Conservation (phyloP, 1,140 invertebrate species). For the Rhyzopertha dominica region DNA sequence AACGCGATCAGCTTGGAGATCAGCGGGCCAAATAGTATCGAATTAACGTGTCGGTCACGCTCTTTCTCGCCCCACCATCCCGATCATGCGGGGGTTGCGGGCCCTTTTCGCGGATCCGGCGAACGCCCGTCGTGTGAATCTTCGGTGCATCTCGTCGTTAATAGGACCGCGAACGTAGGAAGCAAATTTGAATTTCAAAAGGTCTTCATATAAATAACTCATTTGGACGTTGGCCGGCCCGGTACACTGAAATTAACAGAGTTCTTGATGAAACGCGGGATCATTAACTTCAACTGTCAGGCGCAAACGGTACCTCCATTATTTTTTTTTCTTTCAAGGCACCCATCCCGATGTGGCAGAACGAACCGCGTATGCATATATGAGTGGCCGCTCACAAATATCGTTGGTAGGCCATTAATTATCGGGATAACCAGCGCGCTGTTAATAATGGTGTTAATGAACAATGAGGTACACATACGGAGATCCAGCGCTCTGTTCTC, state of each 20-base stretch:
- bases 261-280: conserved; percentile 22
- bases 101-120: too few species aligned
- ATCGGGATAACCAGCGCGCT: conserved; percentile 19
- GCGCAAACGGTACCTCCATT: conserved; percentile 14
- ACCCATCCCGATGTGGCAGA: conserved; percentile 4
- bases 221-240: conserved; percentile 11
- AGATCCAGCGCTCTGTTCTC: conserved; percentile 12
- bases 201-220: conserved; percentile 16
- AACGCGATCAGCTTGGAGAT: too few species aligned
- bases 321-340: conserved; percentile 15
- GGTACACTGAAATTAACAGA: conserved; percentile 16
- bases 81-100: too few species aligned
- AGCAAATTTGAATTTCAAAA: conserved; percentile 17
- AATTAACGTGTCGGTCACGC: too few species aligned
- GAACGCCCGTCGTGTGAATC: too few species aligned
- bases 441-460: conserved; percentile 24
- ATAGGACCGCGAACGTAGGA: conserved; percentile 13
- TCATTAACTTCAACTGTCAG: conserved; percentile 22
- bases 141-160: too few species aligned
- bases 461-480: conserved; percentile 19
- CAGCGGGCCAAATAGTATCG: too few species aligned
- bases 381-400: too few species aligned
- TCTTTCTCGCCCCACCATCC: too few species aligned
- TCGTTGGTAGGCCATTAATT: conserved; percentile 21
- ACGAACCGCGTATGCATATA: conserved; percentile 7